Evolutionary conservation across 1,140 invertebrate species (phyloP).

Genomic region (Bombus sibiricus): DNA sequence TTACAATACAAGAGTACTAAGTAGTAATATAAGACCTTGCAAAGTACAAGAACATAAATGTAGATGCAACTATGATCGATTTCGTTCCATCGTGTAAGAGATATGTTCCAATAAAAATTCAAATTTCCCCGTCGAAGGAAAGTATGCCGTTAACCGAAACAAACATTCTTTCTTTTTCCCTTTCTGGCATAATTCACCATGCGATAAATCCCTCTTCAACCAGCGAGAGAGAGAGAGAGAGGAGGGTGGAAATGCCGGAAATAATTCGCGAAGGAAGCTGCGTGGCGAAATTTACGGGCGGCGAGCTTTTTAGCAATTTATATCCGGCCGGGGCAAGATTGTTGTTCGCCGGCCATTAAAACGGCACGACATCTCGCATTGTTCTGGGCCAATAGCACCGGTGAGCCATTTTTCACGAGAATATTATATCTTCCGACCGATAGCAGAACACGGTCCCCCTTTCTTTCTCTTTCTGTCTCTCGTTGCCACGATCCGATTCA

Average conservation of each 20-base stretch:
- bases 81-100: neutral
- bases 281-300: constrained; percentile 12
- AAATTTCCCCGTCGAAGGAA: neutral
- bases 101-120: neutral
- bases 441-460: constrained; percentile 20
- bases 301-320: constrained; percentile 29
- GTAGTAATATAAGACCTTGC: no score
- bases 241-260: neutral
- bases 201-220: constrained; percentile 1
- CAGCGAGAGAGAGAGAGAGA: neutral
- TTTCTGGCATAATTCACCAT: neutral
- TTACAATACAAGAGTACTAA: neutral
- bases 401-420: constrained; percentile 46
- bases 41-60: neutral
- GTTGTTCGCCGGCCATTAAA: constrained; percentile 26
- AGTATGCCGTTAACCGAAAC: neutral
- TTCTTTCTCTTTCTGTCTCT: neutral
- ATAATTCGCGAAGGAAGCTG: constrained; percentile 22
- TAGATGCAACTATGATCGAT: neutral
- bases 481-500: neutral
- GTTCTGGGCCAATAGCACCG: constrained; percentile 40
- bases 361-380: constrained; percentile 21
- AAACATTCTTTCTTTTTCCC: neutral
- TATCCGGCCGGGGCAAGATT: constrained; percentile 12
- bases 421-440: constrained; percentile 56